Conservation (phyloP, 2,797 vertebrate genomes). For the Bovichtus diacanthus region DNA sequence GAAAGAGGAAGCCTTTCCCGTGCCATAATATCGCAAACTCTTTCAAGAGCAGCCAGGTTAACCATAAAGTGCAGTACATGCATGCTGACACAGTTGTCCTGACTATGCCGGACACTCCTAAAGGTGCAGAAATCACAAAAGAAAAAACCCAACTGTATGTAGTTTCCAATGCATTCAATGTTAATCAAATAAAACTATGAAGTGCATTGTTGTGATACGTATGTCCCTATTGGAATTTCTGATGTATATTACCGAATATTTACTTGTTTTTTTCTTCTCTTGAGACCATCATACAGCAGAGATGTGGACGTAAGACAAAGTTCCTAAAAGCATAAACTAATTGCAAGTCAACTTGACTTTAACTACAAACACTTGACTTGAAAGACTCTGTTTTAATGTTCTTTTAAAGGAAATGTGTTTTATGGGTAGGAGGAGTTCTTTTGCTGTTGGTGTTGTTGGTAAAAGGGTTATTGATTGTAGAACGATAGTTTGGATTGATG, state of each 20-base stretch:
- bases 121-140: constrained; percentile 68
- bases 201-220: constrained; percentile 6
- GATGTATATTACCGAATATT: background rate
- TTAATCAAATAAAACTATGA: background rate
- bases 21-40: background rate
- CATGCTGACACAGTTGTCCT: constrained; percentile 23
- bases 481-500: background rate
- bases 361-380: background rate
- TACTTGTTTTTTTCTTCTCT: background rate
- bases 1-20: constrained; percentile 73
- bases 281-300: background rate
- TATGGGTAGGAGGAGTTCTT: background rate
- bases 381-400: background rate
- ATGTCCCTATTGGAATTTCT: constrained; percentile 29
- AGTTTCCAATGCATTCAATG: constrained; percentile 42
- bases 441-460: background rate
- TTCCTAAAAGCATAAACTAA: background rate
- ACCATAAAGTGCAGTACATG: background rate
- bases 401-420: background rate
- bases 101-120: constrained; percentile 56
- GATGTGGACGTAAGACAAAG: background rate
- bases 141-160: constrained; percentile 44
- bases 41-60: background rate
- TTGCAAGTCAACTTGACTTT: background rate
- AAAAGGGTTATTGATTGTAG: background rate